A percentile compares a stretch with the other conserved stretches of the same genome.
phyloP scores from a whole-genome alignment of 2,113 vertebrate species.

The Tonatia bakeri region DNA sequence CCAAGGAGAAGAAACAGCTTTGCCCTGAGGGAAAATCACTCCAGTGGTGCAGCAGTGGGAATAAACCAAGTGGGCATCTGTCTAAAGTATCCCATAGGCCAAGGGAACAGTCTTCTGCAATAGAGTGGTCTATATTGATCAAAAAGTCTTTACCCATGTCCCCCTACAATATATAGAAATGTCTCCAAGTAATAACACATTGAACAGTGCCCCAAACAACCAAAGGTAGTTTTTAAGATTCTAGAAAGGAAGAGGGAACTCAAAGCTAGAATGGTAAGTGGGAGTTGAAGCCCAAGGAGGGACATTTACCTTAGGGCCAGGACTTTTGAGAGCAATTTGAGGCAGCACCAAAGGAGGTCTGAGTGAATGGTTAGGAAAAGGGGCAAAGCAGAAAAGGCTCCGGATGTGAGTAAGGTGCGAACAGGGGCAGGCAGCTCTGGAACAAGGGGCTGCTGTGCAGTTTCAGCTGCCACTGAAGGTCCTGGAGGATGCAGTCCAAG shows the following conservation, averaged over 20 bases:
- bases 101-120: background rate
- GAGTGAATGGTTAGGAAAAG: background rate
- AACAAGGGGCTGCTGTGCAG: background rate
- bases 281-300: background rate
- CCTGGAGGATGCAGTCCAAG: background rate
- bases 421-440: background rate
- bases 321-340: background rate
- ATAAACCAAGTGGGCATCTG: too few relatives aligned
- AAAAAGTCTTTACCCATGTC: rapidly evolving
- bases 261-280: background rate
- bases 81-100: background rate
- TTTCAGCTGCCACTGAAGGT: rapidly evolving
- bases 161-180: background rate
- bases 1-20: background rate
- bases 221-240: background rate
- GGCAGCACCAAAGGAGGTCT: background rate
- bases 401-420: rapidly evolving
- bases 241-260: background rate
- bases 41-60: rapidly evolving
- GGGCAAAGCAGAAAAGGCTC: background rate
- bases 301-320: background rate
- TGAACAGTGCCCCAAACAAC: background rate
- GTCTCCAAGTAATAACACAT: background rate
- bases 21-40: background rate
- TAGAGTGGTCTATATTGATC: background rate